phyloP scores from a whole-genome alignment of 2,888 invertebrate genomes.

The Chydorus sphaericus region DNA sequence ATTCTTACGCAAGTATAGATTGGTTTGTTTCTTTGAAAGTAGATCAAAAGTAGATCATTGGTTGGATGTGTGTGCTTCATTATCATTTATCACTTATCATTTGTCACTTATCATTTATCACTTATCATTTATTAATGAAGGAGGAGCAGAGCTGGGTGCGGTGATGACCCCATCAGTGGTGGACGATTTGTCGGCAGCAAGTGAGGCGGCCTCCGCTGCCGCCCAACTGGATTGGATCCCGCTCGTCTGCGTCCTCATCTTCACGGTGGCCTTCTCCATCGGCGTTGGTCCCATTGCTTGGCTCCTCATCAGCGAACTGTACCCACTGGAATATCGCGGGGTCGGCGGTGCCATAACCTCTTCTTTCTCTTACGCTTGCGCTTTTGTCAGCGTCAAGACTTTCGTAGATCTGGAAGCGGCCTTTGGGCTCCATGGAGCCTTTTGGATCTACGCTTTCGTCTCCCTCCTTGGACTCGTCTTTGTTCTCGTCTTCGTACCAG shows the following conservation, averaged over 20 bases:
- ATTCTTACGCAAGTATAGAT: no score
- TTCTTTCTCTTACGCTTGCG: slow-evolving; percentile 71
- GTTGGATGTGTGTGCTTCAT: no score
- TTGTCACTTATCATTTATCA: slow-evolving; percentile 34
- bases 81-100: no score
- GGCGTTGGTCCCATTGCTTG: slow-evolving; percentile 80
- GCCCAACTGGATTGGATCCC: slow-evolving; percentile 69
- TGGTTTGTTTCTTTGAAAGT: no score
- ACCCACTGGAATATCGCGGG: slow-evolving; percentile 50
- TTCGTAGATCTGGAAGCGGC: slow-evolving; percentile 66
- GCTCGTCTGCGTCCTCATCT: slow-evolving; percentile 61
- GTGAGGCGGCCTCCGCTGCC: slow-evolving; percentile 26
- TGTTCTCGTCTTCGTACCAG: slow-evolving; percentile 71
- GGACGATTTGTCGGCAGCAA: background rate
- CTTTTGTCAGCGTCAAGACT: slow-evolving; percentile 71
- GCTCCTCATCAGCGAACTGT: slow-evolving; percentile 61
- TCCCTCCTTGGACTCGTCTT: slow-evolving; percentile 68
- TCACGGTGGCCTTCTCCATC: slow-evolving; percentile 70
- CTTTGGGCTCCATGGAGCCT: slow-evolving; percentile 65
- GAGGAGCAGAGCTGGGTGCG: slow-evolving; percentile 7
- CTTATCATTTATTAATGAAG: slow-evolving; percentile 19
- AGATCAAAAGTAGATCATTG: no score
- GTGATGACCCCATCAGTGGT: slow-evolving; percentile 13
- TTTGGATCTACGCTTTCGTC: slow-evolving; percentile 74
- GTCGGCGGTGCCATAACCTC: slow-evolving; percentile 74